Conservation (phyloP, 2,113 vertebrate species). For the Dendropsophus ebraccatus region DNA sequence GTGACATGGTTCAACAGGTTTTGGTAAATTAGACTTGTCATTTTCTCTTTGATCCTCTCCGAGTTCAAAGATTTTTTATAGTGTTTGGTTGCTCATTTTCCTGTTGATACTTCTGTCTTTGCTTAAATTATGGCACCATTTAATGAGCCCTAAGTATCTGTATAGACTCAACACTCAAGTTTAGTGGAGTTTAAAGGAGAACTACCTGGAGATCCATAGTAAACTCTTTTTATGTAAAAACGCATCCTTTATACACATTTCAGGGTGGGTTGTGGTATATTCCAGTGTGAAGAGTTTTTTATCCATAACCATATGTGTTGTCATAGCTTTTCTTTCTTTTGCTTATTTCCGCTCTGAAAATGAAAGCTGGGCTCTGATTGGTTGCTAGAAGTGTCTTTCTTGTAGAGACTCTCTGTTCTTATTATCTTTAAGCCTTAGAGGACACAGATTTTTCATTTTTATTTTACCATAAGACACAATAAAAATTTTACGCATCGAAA, state of each 20-base stretch:
- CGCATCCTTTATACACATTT: background rate
- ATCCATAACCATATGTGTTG: no score
- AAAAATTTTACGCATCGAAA: no score
- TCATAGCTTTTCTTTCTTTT: no score
- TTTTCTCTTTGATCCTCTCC: constrained; percentile 30
- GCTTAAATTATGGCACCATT: constrained; percentile 22
- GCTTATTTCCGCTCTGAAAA: no score
- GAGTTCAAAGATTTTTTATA: constrained; percentile 50
- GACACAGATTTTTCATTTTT: no score
- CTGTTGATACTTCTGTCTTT: constrained; percentile 24
- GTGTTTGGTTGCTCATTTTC: constrained; percentile 34
- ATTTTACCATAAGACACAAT: no score
- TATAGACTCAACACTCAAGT: background rate
- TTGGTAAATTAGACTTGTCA: background rate
- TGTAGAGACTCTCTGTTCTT: no score
- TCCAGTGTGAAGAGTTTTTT: no score
- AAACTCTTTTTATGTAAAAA: background rate
- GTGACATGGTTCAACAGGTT: constrained; percentile 31
- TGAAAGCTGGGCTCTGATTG: no score
- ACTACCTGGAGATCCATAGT: background rate
- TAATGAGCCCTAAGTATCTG: constrained; percentile 31
- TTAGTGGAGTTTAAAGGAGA: background rate
- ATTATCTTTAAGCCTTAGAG: no score
- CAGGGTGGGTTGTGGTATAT: no score
- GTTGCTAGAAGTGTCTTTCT: no score